Evolutionary conservation across 2,888 invertebrate genomes (phyloP).

Genomic region (Eupeodes latifasciatus): DNA sequence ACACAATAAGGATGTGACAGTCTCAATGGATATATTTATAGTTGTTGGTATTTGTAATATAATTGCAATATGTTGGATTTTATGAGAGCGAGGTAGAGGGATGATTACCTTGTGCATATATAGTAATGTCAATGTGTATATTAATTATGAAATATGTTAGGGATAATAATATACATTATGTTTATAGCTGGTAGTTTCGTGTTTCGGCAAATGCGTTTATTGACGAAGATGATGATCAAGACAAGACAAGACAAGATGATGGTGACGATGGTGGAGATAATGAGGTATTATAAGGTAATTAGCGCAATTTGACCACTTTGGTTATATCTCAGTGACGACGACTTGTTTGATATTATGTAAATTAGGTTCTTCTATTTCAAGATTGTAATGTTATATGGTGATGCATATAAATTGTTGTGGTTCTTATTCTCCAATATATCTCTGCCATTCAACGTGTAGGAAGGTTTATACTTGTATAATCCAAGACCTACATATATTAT

Average conservation of each 20-base stretch:
- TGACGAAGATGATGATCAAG: too few relatives aligned
- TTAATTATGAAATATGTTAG: constrained; percentile 36
- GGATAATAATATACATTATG: constrained; percentile 14
- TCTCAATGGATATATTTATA: neutral
- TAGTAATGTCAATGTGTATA: neutral
- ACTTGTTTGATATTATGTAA: constrained; percentile 16
- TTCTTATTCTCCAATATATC: too few relatives aligned
- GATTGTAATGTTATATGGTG: neutral
- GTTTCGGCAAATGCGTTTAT: neutral
- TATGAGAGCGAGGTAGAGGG: too few relatives aligned
- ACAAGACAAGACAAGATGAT: neutral
- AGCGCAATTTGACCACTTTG: constrained; percentile 25
- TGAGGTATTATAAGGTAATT: constrained; percentile 25
- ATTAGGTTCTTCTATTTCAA: neutral
- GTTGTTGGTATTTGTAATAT: neutral
- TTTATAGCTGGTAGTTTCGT: neutral
- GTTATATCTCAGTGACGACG: neutral
- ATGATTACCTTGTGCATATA: too few relatives aligned
- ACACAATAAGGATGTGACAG: neutral
- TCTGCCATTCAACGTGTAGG: too few relatives aligned
- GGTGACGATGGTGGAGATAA: constrained; percentile 6
- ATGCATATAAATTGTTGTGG: too few relatives aligned
- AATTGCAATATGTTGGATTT: neutral
- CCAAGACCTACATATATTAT: too few relatives aligned
- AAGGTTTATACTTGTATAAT: too few relatives aligned